A percentile compares a stretch with the other conserved stretches of the same genome.
phyloP scores from a whole-genome alignment of 2,797 vertebrate species.

The Gorsachius magnificus region DNA sequence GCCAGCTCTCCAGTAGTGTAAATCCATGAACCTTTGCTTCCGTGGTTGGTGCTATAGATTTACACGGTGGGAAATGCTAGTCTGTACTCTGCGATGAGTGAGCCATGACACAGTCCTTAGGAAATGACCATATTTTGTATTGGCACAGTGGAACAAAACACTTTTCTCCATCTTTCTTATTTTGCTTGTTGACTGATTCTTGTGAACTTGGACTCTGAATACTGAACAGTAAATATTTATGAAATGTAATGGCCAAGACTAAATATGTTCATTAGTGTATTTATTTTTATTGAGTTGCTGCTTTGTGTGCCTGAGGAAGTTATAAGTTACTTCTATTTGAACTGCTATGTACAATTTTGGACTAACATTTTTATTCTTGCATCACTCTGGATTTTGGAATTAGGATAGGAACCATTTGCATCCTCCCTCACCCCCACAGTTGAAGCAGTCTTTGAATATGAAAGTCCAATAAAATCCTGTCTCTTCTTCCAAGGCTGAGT shows the following conservation, averaged over 20 bases:
- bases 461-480: neutral
- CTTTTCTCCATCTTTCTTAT: neutral
- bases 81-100: neutral
- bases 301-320: constrained; percentile 20
- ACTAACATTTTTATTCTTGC: neutral
- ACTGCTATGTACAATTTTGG: neutral
- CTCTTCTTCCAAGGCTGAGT: neutral
- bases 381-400: neutral
- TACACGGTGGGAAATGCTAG: fast-evolving
- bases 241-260: constrained; percentile 25
- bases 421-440: neutral
- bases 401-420: neutral
- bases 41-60: neutral
- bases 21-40: fast-evolving
- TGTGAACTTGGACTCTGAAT: neutral
- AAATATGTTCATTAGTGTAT: constrained; percentile 19
- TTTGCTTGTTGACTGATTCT: neutral
- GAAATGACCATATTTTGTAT: fast-evolving
- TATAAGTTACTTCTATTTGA: neutral
- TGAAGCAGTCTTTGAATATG: neutral
- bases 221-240: constrained; percentile 16
- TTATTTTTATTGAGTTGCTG: constrained; percentile 18
- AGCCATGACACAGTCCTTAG: fast-evolving
- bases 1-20: fast-evolving
- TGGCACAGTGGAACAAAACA: neutral